phyloP scores from a whole-genome alignment of 2,113 vertebrate genomes.

The Progne subis region DNA sequence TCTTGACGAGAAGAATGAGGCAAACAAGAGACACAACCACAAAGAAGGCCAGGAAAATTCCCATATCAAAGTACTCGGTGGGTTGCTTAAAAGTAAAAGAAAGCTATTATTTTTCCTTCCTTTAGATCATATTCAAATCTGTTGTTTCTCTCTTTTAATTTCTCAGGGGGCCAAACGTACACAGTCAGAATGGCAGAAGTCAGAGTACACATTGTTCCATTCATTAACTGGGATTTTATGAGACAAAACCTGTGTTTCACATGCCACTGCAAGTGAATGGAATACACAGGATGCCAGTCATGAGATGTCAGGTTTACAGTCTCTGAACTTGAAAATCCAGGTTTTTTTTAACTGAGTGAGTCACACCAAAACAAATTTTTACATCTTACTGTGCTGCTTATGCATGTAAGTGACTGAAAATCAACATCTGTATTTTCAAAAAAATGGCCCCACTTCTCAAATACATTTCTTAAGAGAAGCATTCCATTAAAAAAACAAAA shows the following conservation, averaged over 20 bases:
- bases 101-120: background rate
- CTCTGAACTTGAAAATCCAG: constrained; percentile 13
- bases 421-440: background rate
- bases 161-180: background rate
- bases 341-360: background rate
- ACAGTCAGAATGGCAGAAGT: background rate
- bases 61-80: constrained; percentile 98
- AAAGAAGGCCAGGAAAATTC: constrained; percentile 98
- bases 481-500: background rate
- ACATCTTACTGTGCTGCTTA: background rate
- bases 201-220: background rate
- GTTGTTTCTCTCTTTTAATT: background rate
- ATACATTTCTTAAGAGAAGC: background rate
- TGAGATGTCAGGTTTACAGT: constrained; percentile 6
- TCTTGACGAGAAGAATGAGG: constrained; percentile 97
- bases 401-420: background rate
- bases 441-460: background rate
- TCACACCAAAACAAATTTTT: background rate
- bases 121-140: background rate
- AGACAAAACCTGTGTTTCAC: background rate
- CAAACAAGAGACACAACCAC: constrained; percentile 97
- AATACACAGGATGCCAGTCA: constrained; percentile 9
- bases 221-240: background rate
- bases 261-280: background rate
- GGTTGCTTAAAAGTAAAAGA: constrained; percentile 84